Base-by-base conservation (phyloP, 2,888 invertebrate species). In the Acheta domesticus region DNA sequence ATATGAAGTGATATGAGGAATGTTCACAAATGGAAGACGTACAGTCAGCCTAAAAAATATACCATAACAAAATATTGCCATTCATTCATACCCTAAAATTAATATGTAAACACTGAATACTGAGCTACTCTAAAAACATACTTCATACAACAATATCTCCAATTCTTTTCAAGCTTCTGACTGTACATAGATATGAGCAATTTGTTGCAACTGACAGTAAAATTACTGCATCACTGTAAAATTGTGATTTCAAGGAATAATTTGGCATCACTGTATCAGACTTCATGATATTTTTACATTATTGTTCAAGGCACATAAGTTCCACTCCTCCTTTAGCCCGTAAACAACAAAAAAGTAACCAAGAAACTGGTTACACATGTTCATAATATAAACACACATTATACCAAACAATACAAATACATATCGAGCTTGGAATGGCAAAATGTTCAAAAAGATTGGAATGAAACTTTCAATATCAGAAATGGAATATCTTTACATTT, bases 251-350 rank as follows among this genome's bases (percentile, higher is more conserved):
- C 36, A 36, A 36, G 8, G 62, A 62, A 62, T n/a, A 62, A 62
- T 62, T 62, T 62, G 62, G 62, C 62, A 62, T 62, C 62, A 62
- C 62, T 62, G 62, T n/a, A 19, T 62, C 62, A 62, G 62, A 62
- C 62, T 62, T 19, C 16, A 62, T 19, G 36, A 36, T 36, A 36
- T 36, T 36, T 36, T 36, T 36, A 36, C 36, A 36, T 36, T 36
- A 36, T 36, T 36, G 36, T 36, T 36, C 62, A 62, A 62, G 62
- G 62, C 62, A 62, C 62, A 62, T 62, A n/a, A 62, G 62, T 62
- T 62, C 62, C 62, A 62, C n/a, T n/a, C n/a, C 62, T 62, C 62
- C 36, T 36, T 36, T 36, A 36, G 36, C 36, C 36, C 8, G 36
- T 36, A 36, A 36, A 36, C 36, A 36, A 36, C 36, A 36, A 36